Evolutionary conservation across 2,888 invertebrate genomes (phyloP).

Genomic region (Caenorhabditis sp.): DNA sequence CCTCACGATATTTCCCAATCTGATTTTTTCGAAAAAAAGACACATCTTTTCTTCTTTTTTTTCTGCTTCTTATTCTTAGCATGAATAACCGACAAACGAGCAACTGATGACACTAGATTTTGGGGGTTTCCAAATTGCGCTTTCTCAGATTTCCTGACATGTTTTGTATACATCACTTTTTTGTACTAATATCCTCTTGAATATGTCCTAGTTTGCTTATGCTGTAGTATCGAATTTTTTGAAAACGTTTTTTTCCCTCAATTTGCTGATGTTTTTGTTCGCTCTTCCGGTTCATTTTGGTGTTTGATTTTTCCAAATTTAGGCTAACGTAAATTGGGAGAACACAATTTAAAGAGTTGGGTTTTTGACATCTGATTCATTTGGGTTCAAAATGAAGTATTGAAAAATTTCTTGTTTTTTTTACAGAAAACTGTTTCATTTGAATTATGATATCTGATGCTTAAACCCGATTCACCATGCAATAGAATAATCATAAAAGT

Average conservation of each 20-base stretch:
- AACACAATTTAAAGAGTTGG: too few species aligned
- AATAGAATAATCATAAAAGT: constrained; percentile 32
- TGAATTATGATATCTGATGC: constrained; percentile 22
- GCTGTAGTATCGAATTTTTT: too few species aligned
- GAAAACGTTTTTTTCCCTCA: neutral
- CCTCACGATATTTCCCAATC: neutral
- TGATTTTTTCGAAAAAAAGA: neutral
- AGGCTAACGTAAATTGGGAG: too few species aligned
- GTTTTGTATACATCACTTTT: neutral
- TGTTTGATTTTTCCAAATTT: neutral
- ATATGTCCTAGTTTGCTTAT: too few species aligned
- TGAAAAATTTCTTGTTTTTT: neutral
- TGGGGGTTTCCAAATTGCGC: neutral
- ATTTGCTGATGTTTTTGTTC: neutral
- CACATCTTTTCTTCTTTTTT: neutral
- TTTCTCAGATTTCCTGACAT: neutral
- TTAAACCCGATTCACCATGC: constrained; percentile 29
- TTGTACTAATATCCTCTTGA: neutral
- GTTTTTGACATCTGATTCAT: too few species aligned
- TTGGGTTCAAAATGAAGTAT: neutral
- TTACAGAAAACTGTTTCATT: neutral
- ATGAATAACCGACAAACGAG: constrained; percentile 1
- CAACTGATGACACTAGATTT: neutral
- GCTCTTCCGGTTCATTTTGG: neutral
- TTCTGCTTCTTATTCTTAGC: neutral